Evolutionary conservation across 2,888 invertebrate species (phyloP).

Genomic region (Plagodis pulveraria): DNA sequence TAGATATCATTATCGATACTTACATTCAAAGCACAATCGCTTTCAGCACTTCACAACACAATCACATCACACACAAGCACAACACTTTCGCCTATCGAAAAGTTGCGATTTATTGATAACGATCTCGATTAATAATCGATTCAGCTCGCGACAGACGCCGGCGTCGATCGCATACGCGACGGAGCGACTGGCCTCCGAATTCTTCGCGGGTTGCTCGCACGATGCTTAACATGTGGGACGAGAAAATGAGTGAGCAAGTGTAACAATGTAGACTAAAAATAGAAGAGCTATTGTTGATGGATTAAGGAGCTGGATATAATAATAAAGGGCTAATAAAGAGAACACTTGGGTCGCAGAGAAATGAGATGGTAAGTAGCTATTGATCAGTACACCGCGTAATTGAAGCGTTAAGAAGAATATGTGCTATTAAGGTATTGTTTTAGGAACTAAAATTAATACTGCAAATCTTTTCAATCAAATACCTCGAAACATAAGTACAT

Average conservation of each 20-base stretch:
- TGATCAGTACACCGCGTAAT: background rate
- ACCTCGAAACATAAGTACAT: no score
- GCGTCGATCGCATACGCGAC: slow-evolving; percentile 67
- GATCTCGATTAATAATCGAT: slow-evolving; percentile 32
- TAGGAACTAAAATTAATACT: no score
- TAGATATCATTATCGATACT: slow-evolving; percentile 23
- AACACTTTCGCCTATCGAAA: slow-evolving; percentile 36
- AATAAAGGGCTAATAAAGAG: slow-evolving; percentile 9
- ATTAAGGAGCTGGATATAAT: slow-evolving; percentile 31
- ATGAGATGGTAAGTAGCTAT: slow-evolving; percentile 21
- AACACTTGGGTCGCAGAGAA: slow-evolving; percentile 5
- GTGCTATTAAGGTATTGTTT: no score
- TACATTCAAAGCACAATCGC: slow-evolving; percentile 29
- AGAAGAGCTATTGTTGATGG: slow-evolving; percentile 40
- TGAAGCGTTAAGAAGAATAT: no score
- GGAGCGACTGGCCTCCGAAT: slow-evolving; percentile 70
- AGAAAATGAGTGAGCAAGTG: slow-evolving; percentile 41
- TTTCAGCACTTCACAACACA: slow-evolving; percentile 24
- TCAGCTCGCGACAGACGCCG: slow-evolving; percentile 47
- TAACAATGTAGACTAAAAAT: slow-evolving; percentile 47
- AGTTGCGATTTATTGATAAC: slow-evolving; percentile 26
- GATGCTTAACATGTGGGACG: slow-evolving; percentile 50
- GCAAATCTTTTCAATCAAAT: no score
- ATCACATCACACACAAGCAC: slow-evolving; percentile 32
- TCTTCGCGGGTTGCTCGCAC: slow-evolving; percentile 57